phyloP scores from a whole-genome alignment of 2,113 vertebrate genomes.

The Bos taurus region DNA sequence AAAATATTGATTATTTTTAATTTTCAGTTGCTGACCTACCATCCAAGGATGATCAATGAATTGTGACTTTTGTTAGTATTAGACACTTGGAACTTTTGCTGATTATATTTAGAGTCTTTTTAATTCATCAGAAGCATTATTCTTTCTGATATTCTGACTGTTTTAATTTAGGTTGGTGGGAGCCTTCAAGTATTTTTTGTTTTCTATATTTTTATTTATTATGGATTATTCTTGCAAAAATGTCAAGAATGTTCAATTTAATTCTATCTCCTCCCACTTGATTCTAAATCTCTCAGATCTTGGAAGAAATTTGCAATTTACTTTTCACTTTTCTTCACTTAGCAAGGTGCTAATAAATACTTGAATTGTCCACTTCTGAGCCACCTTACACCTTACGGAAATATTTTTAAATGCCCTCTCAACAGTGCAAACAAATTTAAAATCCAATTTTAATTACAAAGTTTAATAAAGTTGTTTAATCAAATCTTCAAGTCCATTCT shows the following conservation, averaged over 20 bases:
- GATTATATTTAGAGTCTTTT: not conserved
- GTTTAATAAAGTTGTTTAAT: constrained; percentile 13
- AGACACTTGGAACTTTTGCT: constrained; percentile 4
- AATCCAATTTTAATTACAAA: constrained; percentile 52
- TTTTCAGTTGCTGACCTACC: not conserved
- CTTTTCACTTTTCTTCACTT: not conserved
- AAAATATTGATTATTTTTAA: not conserved
- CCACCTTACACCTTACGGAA: not conserved
- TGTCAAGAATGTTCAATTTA: constrained; percentile 20
- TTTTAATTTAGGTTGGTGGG: not conserved
- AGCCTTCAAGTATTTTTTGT: not conserved
- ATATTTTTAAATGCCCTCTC: constrained; percentile 18
- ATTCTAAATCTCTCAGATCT: constrained; percentile 23
- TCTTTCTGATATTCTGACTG: not conserved
- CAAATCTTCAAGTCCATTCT: constrained; percentile 33
- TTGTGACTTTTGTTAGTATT: not conserved
- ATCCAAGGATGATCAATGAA: not conserved
- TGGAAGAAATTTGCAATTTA: constrained; percentile 43
- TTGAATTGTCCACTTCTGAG: not conserved
- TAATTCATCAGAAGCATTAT: not conserved
- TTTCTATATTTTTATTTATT: constrained; percentile 20
- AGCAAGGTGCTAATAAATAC: constrained; percentile 8
- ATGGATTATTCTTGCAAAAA: constrained; percentile 39
- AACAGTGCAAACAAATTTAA: not conserved
- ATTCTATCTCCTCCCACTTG: not conserved